Percentiles rank a stretch among this genome's conserved stretches.
These are phyloP conservation scores for Sternarchorhynchus goeldii DNA, from an alignment of 2,797 vertebrate species.

Conservation along the genomic window DNA sequence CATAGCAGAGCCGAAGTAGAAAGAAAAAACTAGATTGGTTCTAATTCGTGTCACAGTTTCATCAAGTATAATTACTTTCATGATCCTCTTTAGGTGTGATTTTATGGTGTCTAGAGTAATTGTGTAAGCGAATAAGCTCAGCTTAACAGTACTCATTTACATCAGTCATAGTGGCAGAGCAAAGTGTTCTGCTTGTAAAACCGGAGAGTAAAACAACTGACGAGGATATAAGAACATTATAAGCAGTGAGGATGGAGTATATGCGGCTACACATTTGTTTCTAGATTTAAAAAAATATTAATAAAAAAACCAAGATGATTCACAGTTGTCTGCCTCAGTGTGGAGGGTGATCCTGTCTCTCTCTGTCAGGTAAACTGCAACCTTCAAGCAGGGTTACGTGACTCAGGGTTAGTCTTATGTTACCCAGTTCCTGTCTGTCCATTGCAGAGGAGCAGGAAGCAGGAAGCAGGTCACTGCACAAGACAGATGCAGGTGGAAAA, in stretches of 20 bases:
- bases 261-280: not conserved
- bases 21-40: slow-evolving; percentile 2
- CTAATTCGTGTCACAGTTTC: slow-evolving; percentile 16
- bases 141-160: slow-evolving; percentile 33
- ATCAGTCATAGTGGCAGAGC: slow-evolving; percentile 41
- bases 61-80: slow-evolving; percentile 32
- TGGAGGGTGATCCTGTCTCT: not conserved
- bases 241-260: not conserved
- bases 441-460: slow-evolving; percentile 4
- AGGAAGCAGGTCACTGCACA: not conserved
- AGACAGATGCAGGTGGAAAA: slow-evolving; percentile 32
- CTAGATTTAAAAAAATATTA: not conserved
- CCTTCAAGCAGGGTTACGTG: slow-evolving; percentile 7
- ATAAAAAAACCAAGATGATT: slow-evolving; percentile 2
- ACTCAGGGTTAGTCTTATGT: slow-evolving; percentile 16
- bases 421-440: not conserved
- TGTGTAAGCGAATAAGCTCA: slow-evolving; percentile 42
- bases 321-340: not conserved
- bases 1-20: slow-evolving; percentile 18
- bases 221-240: not conserved
- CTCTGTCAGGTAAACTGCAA: not conserved
- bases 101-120: slow-evolving; percentile 49
- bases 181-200: slow-evolving; percentile 39
- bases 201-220: slow-evolving; percentile 35
- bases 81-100: slow-evolving; percentile 25